Evolutionary conservation across 2,113 vertebrate species (phyloP).

Genomic region (Suricata suricatta): DNA sequence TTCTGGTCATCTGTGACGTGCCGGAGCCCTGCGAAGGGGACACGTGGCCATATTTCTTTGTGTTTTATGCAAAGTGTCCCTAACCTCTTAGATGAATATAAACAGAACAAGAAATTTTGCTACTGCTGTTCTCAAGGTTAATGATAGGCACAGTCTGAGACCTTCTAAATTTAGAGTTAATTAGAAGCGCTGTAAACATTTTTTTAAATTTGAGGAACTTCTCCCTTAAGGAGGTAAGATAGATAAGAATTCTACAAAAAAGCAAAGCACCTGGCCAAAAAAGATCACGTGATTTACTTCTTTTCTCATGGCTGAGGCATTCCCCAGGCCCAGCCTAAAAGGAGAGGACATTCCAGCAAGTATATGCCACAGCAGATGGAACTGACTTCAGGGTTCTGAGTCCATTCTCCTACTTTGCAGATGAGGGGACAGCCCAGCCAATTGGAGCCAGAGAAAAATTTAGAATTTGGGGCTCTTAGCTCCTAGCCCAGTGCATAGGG

Average conservation of each 20-base stretch:
- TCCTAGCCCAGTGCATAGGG: background rate
- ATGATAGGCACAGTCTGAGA: background rate
- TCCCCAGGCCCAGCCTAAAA: background rate
- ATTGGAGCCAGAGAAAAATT: background rate
- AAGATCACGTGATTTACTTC: background rate
- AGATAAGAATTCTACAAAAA: background rate
- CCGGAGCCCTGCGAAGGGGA: constrained; percentile 88
- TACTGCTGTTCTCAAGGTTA: background rate
- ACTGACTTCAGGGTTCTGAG: background rate
- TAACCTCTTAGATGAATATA: background rate
- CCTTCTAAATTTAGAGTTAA: background rate
- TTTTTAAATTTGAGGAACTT: background rate
- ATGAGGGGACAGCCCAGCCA: background rate
- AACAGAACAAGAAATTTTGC: background rate
- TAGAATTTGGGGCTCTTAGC: background rate
- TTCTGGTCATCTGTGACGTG: constrained; percentile 94
- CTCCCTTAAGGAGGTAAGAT: background rate
- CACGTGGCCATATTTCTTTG: background rate
- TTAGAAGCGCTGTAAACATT: background rate
- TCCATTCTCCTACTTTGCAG: background rate
- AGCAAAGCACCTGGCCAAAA: background rate
- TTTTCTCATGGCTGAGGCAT: background rate
- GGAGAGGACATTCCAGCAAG: background rate
- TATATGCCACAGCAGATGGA: background rate
- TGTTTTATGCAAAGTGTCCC: background rate